Evolutionary conservation across 2,888 invertebrate genomes (phyloP).

Genomic region (Ophion costatus): DNA sequence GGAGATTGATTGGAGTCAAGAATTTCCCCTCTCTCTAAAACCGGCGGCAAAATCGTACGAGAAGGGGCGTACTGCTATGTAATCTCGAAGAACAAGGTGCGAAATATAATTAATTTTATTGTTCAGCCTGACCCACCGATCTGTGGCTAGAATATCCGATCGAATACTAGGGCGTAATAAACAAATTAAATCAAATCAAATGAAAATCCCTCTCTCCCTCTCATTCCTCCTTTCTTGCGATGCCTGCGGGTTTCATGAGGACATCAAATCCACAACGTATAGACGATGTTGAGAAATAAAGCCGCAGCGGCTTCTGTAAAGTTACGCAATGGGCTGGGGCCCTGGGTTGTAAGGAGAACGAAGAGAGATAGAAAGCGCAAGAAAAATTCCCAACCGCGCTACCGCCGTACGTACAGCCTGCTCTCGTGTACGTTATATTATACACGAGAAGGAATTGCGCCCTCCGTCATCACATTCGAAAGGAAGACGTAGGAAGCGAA

Average conservation of each 20-base stretch:
- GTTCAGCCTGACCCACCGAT: no score
- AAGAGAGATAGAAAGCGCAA: constrained; percentile 14
- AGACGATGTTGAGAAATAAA: constrained; percentile 56
- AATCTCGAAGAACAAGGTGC: no score
- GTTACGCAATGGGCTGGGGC: constrained; percentile 50
- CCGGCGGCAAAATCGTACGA: no score
- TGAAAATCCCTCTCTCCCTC: not conserved
- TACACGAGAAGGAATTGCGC: constrained; percentile 42
- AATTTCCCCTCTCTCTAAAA: no score
- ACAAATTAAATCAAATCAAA: no score
- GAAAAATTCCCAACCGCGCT: constrained; percentile 42
- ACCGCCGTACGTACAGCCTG: constrained; percentile 8
- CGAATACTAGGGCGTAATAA: no score
- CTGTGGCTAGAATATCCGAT: no score
- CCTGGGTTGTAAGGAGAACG: constrained; percentile 39
- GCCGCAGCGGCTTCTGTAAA: constrained; percentile 46
- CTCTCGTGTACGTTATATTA: constrained; percentile 46
- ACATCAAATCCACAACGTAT: constrained; percentile 34
- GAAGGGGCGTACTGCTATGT: no score
- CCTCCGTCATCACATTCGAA: constrained; percentile 3
- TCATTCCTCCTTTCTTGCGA: no score
- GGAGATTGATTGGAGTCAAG: no score
- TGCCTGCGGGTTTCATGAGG: constrained; percentile 17
- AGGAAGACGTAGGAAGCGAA: constrained; percentile 18
- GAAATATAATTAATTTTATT: no score